These are phyloP conservation scores for Rafetus swinhoei DNA, from an alignment of 2,113 vertebrate genomes.

Conservation along the genomic window DNA sequence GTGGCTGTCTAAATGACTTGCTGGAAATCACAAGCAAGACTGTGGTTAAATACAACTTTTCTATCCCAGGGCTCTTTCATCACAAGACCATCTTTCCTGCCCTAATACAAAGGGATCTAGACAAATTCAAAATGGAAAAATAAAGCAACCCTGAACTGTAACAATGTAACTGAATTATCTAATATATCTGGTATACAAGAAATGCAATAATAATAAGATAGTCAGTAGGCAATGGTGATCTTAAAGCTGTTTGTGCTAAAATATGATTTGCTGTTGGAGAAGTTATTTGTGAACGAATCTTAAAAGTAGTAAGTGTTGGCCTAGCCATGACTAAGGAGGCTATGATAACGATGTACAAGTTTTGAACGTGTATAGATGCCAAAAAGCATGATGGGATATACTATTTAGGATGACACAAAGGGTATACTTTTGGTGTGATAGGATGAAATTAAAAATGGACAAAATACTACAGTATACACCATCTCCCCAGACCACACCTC, in stretches of 20 bases:
- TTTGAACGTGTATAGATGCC: rapidly evolving
- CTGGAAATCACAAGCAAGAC: neutral
- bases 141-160: neutral
- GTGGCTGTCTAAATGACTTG: neutral
- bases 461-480: neutral
- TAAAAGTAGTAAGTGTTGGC: neutral
- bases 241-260: neutral
- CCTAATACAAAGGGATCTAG: neutral
- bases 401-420: neutral
- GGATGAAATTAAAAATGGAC: neutral
- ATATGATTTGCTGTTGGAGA: neutral
- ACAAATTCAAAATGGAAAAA: neutral
- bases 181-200: neutral
- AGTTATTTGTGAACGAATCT: neutral
- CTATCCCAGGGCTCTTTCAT: neutral
- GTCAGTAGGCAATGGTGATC: neutral
- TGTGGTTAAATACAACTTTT: neutral
- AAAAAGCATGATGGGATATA: neutral
- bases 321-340: neutral
- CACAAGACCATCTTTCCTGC: neutral
- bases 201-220: neutral
- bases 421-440: neutral
- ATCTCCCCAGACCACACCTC: neutral
- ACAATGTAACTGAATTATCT: neutral
- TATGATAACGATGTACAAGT: neutral